phyloP scores from a whole-genome alignment of 2,888 invertebrate genomes.

The Sarcophaga caerulescens region DNA sequence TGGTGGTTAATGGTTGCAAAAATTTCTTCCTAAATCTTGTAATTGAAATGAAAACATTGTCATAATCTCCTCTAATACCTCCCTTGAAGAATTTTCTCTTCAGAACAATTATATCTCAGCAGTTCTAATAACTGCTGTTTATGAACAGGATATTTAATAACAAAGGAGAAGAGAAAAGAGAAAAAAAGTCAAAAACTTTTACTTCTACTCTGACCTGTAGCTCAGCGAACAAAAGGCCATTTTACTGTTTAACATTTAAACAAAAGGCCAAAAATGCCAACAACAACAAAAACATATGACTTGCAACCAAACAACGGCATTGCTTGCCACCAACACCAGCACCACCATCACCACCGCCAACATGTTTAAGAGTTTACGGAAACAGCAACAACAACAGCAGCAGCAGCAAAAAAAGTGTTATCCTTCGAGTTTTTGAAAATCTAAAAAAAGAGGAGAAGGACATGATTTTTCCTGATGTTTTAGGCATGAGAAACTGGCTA shows the following conservation, averaged over 20 bases:
- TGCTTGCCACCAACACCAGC: slow-evolving; percentile 7
- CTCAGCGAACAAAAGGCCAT: slow-evolving; percentile 44
- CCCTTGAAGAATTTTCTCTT: background rate
- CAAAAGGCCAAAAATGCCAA: slow-evolving; percentile 36
- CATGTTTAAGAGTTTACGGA: slow-evolving; percentile 19
- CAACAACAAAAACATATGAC: slow-evolving; percentile 15
- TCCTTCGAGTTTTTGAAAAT: slow-evolving; percentile 34
- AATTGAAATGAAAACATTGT: background rate
- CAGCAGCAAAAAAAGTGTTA: slow-evolving; percentile 26
- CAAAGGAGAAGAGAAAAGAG: background rate
- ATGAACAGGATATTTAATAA: background rate
- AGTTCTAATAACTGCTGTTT: background rate
- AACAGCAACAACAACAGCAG: slow-evolving; percentile 20
- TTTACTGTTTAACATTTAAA: slow-evolving; percentile 37
- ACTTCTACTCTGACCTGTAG: slow-evolving; percentile 38
- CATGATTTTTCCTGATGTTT: slow-evolving; percentile 46
- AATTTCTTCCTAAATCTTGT: too few relatives aligned
- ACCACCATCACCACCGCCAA: slow-evolving; percentile 13
- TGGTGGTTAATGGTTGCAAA: too few relatives aligned
- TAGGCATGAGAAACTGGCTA: slow-evolving; percentile 28
- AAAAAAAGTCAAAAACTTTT: background rate
- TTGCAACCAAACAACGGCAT: background rate
- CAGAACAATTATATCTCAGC: background rate
- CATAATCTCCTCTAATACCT: background rate
- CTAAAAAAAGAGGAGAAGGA: background rate